phyloP scores from a whole-genome alignment of 2,113 vertebrate species.

The Climacteris rufus region DNA sequence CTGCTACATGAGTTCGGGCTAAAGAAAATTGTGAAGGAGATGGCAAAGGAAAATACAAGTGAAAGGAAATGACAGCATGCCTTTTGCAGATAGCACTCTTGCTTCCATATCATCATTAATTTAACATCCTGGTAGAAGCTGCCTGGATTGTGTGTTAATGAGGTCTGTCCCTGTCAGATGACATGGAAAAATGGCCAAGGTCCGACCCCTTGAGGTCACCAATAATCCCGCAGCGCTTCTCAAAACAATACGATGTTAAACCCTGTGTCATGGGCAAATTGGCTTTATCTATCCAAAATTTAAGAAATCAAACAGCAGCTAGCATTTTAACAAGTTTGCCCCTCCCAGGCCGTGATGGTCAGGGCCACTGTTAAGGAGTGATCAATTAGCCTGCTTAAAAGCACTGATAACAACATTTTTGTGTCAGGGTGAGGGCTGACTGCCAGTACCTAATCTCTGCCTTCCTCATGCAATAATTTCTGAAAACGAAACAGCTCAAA shows the following conservation, averaged over 20 bases:
- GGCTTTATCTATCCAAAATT: constrained; percentile 12
- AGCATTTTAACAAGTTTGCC: constrained; percentile 36
- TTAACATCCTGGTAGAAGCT: neutral
- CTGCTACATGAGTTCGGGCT: accelerated
- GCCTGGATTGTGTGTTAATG: neutral
- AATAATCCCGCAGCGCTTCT: neutral
- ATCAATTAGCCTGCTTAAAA: constrained; percentile 53
- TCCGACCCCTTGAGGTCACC: neutral
- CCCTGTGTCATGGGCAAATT: neutral
- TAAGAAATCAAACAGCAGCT: constrained; percentile 19
- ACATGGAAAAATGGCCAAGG: neutral
- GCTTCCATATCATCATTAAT: neutral
- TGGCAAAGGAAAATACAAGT: neutral
- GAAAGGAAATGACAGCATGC: neutral
- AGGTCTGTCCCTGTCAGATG: neutral
- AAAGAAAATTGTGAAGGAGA: neutral
- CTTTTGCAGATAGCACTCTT: neutral
- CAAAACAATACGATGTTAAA: neutral
- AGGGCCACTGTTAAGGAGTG: constrained; percentile 34
- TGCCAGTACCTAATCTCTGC: neutral
- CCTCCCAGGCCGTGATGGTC: constrained; percentile 14
- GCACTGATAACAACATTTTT: constrained; percentile 50
- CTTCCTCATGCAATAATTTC: neutral
- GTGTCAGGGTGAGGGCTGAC: neutral
- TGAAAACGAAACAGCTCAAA: neutral